A percentile compares a stretch with the other conserved stretches of the same genome.
These are phyloP conservation scores for Platysteira castanea DNA, from an alignment of 2,113 vertebrate species.

Conservation along the genomic window DNA sequence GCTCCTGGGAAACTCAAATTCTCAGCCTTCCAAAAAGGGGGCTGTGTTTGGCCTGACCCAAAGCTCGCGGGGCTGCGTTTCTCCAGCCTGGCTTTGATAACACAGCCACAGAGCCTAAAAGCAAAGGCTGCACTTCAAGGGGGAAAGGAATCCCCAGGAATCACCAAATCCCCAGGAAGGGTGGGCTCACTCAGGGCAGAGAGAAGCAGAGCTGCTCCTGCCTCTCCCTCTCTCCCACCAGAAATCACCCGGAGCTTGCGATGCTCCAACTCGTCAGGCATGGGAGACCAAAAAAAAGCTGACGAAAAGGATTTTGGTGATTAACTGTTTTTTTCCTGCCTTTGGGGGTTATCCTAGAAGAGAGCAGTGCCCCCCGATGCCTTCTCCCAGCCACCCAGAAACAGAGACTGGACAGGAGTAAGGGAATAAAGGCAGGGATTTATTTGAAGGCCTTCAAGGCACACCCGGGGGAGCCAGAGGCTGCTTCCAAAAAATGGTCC, in stretches of 20 bases:
- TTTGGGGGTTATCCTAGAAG: background rate
- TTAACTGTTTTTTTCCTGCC: background rate
- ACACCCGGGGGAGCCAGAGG: too few species aligned
- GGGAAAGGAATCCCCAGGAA: background rate
- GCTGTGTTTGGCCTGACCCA: fast-evolving
- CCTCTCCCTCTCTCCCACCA: background rate
- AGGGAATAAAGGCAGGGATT: too few species aligned
- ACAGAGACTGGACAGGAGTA: too few species aligned
- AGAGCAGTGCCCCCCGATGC: background rate
- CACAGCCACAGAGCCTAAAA: background rate
- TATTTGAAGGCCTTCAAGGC: too few species aligned
- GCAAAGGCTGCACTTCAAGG: background rate
- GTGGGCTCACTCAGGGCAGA: background rate
- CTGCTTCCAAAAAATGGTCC: too few species aligned
- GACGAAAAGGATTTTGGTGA: background rate
- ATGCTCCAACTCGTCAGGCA: background rate
- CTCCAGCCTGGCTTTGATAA: fast-evolving
- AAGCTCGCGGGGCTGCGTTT: background rate
- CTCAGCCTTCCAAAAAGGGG: background rate
- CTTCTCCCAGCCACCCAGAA: too few species aligned
- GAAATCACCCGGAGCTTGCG: background rate
- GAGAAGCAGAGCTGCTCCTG: background rate
- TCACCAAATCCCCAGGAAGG: background rate
- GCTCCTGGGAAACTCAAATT: background rate
- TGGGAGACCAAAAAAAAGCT: background rate